Conservation (phyloP, 2,113 vertebrate species). For the Typhlomys cinereus region DNA sequence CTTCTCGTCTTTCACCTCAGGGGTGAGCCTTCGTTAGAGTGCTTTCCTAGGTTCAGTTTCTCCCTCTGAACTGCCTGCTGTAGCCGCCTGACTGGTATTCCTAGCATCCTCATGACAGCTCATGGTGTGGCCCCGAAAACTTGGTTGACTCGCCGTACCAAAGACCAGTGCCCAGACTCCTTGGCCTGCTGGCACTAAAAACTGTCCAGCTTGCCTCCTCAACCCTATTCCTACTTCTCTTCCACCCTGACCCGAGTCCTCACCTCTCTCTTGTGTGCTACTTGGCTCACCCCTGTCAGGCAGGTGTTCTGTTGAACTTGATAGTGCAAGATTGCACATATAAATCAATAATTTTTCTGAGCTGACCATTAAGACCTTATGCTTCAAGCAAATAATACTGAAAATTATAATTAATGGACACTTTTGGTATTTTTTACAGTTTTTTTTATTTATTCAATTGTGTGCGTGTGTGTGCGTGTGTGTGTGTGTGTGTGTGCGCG, state of each 20-base stretch:
- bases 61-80: neutral
- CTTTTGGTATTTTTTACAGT: too few relatives aligned
- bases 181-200: neutral
- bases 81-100: neutral
- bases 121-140: neutral
- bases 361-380: neutral
- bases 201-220: neutral
- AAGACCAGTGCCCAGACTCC: neutral
- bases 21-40: neutral
- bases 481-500: too few relatives aligned
- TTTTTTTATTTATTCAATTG: too few relatives aligned
- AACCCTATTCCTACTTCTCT: neutral
- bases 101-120: neutral
- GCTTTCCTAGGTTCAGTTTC: neutral
- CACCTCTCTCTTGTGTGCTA: accelerated
- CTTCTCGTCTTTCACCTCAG: neutral
- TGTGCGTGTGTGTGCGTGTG: too few relatives aligned
- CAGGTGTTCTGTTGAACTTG: neutral
- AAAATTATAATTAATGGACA: neutral
- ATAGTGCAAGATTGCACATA: neutral
- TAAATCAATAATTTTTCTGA: neutral
- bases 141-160: neutral
- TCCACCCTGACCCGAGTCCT: too few relatives aligned
- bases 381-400: neutral
- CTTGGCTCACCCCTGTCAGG: accelerated